A percentile compares a stretch with the other conserved stretches of the same genome.
These are phyloP conservation scores for Synchiropus splendidus DNA, from an alignment of 2,113 vertebrate species.

Conservation along the genomic window DNA sequence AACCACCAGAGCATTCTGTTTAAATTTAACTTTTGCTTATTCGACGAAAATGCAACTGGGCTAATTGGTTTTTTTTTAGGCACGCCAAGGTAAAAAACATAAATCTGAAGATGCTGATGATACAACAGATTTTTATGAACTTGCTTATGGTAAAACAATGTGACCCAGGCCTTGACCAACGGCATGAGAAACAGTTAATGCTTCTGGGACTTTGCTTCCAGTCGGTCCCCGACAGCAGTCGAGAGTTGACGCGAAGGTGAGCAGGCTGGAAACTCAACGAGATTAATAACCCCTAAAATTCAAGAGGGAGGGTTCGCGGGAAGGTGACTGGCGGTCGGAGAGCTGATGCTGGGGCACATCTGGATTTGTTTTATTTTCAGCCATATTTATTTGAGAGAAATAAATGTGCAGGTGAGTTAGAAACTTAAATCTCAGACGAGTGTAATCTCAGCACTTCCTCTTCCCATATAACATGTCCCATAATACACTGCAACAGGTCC, in stretches of 20 bases:
- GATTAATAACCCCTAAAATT: constrained; percentile 53
- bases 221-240: constrained; percentile 22
- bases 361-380: constrained; percentile 25
- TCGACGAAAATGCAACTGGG: constrained; percentile 21
- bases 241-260: constrained; percentile 27
- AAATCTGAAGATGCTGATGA: constrained; percentile 20
- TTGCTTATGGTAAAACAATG: constrained; percentile 29
- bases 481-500: too few relatives aligned
- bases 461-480: too few relatives aligned
- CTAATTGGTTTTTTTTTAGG: constrained; percentile 5
- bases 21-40: constrained; percentile 56
- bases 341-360: constrained; percentile 32
- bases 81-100: constrained; percentile 13
- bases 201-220: constrained; percentile 23
- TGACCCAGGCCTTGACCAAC: constrained; percentile 27
- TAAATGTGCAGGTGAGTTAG: too few relatives aligned
- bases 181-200: background rate
- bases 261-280: constrained; percentile 25
- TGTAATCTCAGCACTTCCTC: too few relatives aligned
- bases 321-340: constrained; percentile 30
- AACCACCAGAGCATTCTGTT: constrained; percentile 25
- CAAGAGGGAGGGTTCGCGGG: constrained; percentile 40
- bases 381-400: too few relatives aligned
- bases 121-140: constrained; percentile 19
- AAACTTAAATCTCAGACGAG: too few relatives aligned